phyloP scores from a whole-genome alignment of 2,888 invertebrate genomes.

The Stenchaetothrips biformis region DNA sequence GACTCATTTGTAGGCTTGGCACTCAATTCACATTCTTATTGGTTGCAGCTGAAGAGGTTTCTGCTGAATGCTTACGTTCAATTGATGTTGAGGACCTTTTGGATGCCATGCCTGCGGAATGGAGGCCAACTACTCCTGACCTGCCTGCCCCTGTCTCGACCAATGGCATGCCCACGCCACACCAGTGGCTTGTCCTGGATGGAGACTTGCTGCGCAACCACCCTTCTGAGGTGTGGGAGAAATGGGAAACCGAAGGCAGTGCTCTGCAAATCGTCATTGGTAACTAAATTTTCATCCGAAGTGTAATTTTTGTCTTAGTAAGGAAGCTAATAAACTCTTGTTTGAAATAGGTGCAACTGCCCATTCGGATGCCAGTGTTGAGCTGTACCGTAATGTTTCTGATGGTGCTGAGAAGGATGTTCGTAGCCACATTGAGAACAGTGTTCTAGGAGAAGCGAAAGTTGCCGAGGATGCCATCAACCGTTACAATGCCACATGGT shows the following conservation, averaged over 20 bases:
- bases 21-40: background rate
- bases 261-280: conserved; percentile 34
- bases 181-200: conserved; percentile 74
- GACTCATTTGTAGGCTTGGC: background rate
- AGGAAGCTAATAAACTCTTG: background rate
- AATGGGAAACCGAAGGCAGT: conserved; percentile 28
- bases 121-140: conserved; percentile 57
- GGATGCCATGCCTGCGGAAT: conserved; percentile 65
- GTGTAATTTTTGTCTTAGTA: conserved; percentile 26
- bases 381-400: conserved; percentile 45
- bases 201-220: conserved; percentile 63
- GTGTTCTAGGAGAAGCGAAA: conserved; percentile 57
- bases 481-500: conserved; percentile 61
- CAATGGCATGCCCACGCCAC: conserved; percentile 48
- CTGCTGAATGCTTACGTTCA: conserved; percentile 45
- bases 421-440: conserved; percentile 55
- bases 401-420: conserved; percentile 59
- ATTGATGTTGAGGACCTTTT: conserved; percentile 53
- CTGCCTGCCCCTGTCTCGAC: conserved; percentile 53
- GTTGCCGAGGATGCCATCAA: conserved; percentile 58
- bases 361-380: conserved; percentile 63
- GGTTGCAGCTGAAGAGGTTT: conserved; percentile 43
- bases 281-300: conserved; percentile 29
- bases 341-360: conserved; percentile 45
- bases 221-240: conserved; percentile 44